These are phyloP conservation scores for Sebastes wilsoni DNA, from an alignment of 2,797 vertebrate genomes.

Conservation along the genomic window DNA sequence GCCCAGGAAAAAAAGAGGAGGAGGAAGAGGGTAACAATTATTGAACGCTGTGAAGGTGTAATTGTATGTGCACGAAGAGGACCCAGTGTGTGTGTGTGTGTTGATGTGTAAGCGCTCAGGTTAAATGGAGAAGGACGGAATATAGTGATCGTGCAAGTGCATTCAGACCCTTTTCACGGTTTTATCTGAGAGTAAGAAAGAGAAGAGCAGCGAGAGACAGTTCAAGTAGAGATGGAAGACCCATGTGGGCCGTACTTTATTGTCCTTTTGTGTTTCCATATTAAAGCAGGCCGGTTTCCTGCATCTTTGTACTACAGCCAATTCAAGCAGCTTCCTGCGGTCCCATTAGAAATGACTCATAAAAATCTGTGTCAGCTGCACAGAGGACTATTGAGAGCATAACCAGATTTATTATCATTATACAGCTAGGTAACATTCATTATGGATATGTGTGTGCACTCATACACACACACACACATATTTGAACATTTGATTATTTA, in stretches of 20 bases:
- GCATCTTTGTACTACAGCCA: conserved; percentile 42
- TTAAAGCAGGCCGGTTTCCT: conserved; percentile 52
- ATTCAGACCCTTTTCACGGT: not conserved
- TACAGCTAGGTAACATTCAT: conserved; percentile 49
- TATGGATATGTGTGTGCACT: conserved; percentile 27
- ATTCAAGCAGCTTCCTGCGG: conserved; percentile 48
- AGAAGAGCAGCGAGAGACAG: conserved; percentile 25
- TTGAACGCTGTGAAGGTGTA: conserved; percentile 30
- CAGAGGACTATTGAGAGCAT: conserved; percentile 35
- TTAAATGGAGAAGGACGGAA: not conserved
- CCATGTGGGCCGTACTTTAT: conserved; percentile 38
- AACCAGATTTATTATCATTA: conserved; percentile 54
- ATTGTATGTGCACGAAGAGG: conserved; percentile 8
- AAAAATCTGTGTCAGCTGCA: conserved; percentile 55
- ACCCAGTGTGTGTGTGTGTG: not conserved
- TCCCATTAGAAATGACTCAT: conserved; percentile 62
- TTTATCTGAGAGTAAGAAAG: conserved; percentile 8
- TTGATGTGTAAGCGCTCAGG: conserved; percentile 4
- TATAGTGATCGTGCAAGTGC: not conserved
- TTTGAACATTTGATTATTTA: conserved; percentile 16
- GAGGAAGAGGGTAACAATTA: conserved; percentile 18
- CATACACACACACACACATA: not conserved
- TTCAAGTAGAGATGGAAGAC: conserved; percentile 28
- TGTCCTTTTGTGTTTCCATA: conserved; percentile 49
- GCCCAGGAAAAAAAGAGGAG: not conserved